A percentile compares a stretch with the other conserved stretches of the same genome.
These are phyloP conservation scores for Ectemnius continuus DNA, from an alignment of 2,888 invertebrate genomes.

Conservation along the genomic window DNA sequence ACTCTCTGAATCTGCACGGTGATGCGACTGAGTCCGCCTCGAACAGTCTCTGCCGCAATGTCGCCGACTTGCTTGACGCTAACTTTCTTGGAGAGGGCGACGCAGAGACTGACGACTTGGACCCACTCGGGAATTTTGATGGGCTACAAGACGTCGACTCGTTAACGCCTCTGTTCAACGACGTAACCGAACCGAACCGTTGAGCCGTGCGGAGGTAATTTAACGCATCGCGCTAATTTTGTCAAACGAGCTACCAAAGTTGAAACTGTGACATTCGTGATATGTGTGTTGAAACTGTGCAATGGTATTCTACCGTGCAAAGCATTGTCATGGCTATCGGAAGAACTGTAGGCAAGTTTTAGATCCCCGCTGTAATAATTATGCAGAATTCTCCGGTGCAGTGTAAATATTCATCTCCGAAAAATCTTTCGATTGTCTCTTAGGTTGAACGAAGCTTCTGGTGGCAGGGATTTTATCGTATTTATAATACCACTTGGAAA, in stretches of 20 bases:
- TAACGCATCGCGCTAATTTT: conserved; percentile 37
- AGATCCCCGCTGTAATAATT: conserved; percentile 36
- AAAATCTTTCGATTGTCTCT: neutral
- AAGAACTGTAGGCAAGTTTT: conserved; percentile 18
- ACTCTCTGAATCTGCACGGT: conserved; percentile 70
- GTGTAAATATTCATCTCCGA: neutral
- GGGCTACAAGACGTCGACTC: conserved; percentile 74
- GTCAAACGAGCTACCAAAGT: conserved; percentile 47
- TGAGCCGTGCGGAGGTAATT: conserved; percentile 48
- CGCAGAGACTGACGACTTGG: conserved; percentile 70
- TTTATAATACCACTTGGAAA: neutral
- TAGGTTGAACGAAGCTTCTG: conserved; percentile 4
- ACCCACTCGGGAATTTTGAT: conserved; percentile 73
- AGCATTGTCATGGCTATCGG: conserved; percentile 29
- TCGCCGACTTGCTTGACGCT: conserved; percentile 72
- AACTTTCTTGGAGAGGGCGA: conserved; percentile 69
- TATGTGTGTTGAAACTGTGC: conserved; percentile 25
- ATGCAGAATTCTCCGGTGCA: neutral
- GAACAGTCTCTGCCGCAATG: conserved; percentile 70
- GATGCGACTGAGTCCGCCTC: conserved; percentile 56
- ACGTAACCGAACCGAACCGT: conserved; percentile 75
- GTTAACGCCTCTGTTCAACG: conserved; percentile 75
- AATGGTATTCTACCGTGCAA: conserved; percentile 30
- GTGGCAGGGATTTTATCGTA: neutral
- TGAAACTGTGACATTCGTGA: conserved; percentile 34